Base-by-base conservation (phyloP, 2,888 invertebrate genomes). In the Muscina levida region DNA sequence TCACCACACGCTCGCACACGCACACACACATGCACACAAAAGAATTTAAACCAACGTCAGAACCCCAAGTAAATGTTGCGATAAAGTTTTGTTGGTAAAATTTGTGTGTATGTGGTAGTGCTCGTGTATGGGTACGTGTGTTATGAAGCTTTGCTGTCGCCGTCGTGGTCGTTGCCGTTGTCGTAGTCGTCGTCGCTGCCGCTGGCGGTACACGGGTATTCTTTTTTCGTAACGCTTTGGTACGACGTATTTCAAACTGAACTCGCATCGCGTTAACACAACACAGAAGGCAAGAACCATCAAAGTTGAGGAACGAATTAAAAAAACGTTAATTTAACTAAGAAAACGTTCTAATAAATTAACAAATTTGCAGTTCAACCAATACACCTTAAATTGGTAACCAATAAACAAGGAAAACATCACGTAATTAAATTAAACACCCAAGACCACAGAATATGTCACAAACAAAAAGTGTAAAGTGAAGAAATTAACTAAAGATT, bases 241-340 rank as follows among this genome's bases (percentile, higher is more conserved):
- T 73, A 67, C 71, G 67, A 66, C 84, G 85, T 87, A 88, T 87
- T 87, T 85, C 87, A 84, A 86, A 85, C 84, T 84, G 84, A 87
- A 85, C 88, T 85, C 84, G 87, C 89, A 82, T 88, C 85, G 86
- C 88, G 88, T 84, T 83, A 84, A 86, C 87, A 86, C 87, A 88
- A 84, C 82, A 81, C 76, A 42, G 56, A 46, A 15, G 11, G 42
- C 73, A 46, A 56, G 11, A 72, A n/a, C n/a, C n/a, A n/a, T n/a
- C n/a, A n/a, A n/a, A n/a, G n/a, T n/a, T n/a, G n/a, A n/a, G n/a
- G n/a, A n/a, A n/a, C n/a, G n/a, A n/a, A n/a, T n/a, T n/a, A n/a
- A n/a, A 67, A 15, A n/a, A 73, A 73, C 39, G 68, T 37, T 46
- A 48, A 65, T 68, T 72, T 67, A 44, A 71, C 71, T n/a, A 71